Base-by-base conservation (phyloP, 2,113 vertebrate species). In the Daubentonia madagascariensis region DNA sequence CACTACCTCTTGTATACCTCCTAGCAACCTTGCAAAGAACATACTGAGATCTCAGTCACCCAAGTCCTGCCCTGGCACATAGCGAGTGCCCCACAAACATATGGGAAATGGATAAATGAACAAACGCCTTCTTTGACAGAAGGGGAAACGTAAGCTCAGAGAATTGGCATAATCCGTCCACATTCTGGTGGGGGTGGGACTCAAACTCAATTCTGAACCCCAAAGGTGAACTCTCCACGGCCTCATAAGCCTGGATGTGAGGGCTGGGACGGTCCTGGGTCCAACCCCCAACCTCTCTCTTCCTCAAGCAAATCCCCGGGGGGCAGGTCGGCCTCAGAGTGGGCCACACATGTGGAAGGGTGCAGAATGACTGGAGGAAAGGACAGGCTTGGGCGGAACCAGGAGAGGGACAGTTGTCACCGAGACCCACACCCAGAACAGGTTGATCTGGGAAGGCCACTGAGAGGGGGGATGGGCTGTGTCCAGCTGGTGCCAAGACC, bases 341-440 rank as follows among this genome's bases (percentile, higher is more conserved):
- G 45, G 68, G 57, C 72, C 57, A 30, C 22, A 48, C 68, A 30
- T 54, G 14, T 30, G 68, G 43, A 61, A 83, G 43, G 16, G 43
- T 14, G 45, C 32, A 83, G 95, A 65, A 30, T 61, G 50, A 50
- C 18, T n/a, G 10, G 37, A 18, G 43, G 67, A 80, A 80, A 86
- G 65, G 30, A 80, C 85, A 91, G 59, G 87, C 91, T 54, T 14
- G 25, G 76, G 95, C 13, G 28, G 85, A 87, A 76, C 57, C 43
- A 13, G 52, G 61, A 50, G 50, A 45, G 0, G 80, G 96, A 83
- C 86, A 78, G 79, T 88, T 81, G 67, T 88, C 87, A 79, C 79
- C 1, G 8, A 84, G 94, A 96, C 97, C 93, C 97, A 97, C 97
- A 94, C 97, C 95, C 97, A 97, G 96, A 97, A 97, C 97, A 78